phyloP scores from a whole-genome alignment of 2,888 invertebrate species.

The Heterodera filipjevi region DNA sequence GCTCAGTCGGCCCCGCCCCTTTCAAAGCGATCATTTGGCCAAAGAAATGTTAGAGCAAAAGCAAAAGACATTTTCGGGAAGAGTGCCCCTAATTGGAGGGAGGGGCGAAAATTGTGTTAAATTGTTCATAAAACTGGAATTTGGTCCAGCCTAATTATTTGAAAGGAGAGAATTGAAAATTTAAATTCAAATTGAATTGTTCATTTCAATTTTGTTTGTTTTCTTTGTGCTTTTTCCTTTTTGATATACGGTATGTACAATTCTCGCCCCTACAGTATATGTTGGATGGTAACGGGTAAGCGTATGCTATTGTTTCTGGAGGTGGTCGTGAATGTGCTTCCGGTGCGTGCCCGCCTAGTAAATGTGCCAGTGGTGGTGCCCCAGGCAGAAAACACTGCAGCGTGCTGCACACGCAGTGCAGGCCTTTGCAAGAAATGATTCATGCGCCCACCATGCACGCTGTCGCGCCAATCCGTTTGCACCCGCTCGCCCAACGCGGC shows the following conservation, averaged over 20 bases:
- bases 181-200: neutral
- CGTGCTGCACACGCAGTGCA: slow-evolving; percentile 26
- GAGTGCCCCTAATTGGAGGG: no score
- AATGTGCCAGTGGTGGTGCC: neutral
- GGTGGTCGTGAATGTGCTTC: neutral
- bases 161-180: neutral
- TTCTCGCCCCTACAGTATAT: neutral
- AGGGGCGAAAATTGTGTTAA: no score
- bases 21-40: neutral
- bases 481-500: slow-evolving; percentile 50
- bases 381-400: slow-evolving; percentile 21
- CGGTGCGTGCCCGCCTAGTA: neutral
- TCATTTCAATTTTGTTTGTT: neutral
- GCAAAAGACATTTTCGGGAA: neutral
- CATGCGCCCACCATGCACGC: slow-evolving; percentile 53
- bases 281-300: neutral
- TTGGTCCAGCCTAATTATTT: no score
- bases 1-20: slow-evolving; percentile 9
- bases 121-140: no score
- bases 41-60: neutral
- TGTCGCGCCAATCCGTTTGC: slow-evolving; percentile 48
- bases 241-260: neutral
- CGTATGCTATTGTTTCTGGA: neutral
- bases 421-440: slow-evolving; percentile 10
- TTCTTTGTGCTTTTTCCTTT: neutral